These are phyloP conservation scores for Lutjanus campechanus DNA, from an alignment of 2,797 vertebrate species.

Conservation along the genomic window DNA sequence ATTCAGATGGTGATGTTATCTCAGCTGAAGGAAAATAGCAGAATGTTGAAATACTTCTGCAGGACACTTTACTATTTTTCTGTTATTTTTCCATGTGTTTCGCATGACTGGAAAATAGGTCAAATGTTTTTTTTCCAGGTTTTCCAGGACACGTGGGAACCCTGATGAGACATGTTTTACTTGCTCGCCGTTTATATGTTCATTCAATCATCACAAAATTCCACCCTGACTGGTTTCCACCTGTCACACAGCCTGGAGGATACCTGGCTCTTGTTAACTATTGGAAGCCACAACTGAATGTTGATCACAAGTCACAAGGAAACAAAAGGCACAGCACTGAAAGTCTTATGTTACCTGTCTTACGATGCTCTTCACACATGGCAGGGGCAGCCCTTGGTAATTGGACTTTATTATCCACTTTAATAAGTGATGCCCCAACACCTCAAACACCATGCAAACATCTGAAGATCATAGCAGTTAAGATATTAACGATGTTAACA, in stretches of 20 bases:
- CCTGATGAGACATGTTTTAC: background rate
- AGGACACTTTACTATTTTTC: too few relatives aligned
- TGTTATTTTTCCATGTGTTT: too few relatives aligned
- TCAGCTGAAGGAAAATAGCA: too few relatives aligned
- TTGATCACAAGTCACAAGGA: constrained; percentile 11
- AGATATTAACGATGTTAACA: constrained; percentile 70
- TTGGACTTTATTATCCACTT: constrained; percentile 99
- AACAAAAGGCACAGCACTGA: constrained; percentile 19
- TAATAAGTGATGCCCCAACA: constrained; percentile 96
- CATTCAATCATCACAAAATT: constrained; percentile 6
- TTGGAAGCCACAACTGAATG: background rate
- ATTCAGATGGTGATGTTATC: too few relatives aligned
- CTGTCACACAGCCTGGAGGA: constrained; percentile 20
- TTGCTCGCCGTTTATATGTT: constrained; percentile 9
- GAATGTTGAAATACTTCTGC: too few relatives aligned
- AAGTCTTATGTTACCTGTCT: constrained; percentile 87
- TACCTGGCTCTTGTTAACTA: constrained; percentile 12
- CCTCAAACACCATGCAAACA: constrained; percentile 99
- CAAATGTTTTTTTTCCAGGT: too few relatives aligned
- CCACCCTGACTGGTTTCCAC: constrained; percentile 41
- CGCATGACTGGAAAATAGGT: too few relatives aligned
- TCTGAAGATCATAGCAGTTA: constrained; percentile 87
- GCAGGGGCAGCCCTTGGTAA: constrained; percentile 96
- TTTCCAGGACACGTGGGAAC: too few relatives aligned
- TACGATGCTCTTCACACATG: constrained; percentile 97